phyloP scores from a whole-genome alignment of 2,888 invertebrate species.

The Carpatolechia fugitivella region DNA sequence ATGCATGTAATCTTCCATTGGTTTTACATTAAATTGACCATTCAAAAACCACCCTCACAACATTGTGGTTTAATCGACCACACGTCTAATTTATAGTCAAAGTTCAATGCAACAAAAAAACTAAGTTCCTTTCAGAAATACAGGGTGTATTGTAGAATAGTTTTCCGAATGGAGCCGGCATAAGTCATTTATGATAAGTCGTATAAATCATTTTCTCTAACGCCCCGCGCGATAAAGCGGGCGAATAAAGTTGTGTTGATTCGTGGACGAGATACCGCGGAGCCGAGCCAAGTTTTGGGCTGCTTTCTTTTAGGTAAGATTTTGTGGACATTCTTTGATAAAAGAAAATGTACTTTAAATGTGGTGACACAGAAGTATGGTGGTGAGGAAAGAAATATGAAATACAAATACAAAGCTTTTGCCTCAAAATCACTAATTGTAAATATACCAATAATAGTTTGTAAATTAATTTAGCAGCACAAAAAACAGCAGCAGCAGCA shows the following conservation, averaged over 20 bases:
- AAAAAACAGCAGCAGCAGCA: too few species aligned
- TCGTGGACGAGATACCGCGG: constrained; percentile 62
- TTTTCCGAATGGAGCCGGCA: constrained; percentile 61
- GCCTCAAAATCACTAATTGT: too few species aligned
- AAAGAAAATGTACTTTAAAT: too few species aligned
- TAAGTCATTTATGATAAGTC: constrained; percentile 77
- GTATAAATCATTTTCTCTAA: constrained; percentile 76
- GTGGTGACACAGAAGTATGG: too few species aligned
- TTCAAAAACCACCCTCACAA: not conserved
- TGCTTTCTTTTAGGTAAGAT: constrained; percentile 29
- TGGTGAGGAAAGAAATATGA: too few species aligned
- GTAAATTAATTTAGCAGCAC: too few species aligned
- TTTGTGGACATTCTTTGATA: constrained; percentile 23
- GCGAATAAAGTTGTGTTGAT: constrained; percentile 75
- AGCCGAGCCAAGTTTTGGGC: constrained; percentile 31
- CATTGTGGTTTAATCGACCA: constrained; percentile 5
- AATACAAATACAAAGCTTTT: too few species aligned
- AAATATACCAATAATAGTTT: too few species aligned
- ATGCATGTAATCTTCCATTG: not conserved
- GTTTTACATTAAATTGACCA: not conserved
- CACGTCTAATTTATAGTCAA: constrained; percentile 10
- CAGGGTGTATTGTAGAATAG: constrained; percentile 43
- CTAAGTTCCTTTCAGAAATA: constrained; percentile 42
- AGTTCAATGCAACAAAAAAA: constrained; percentile 15
- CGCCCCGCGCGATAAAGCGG: constrained; percentile 68